Base-by-base conservation (phyloP, 2,113 vertebrate genomes). In the Solenodon paradoxus region DNA sequence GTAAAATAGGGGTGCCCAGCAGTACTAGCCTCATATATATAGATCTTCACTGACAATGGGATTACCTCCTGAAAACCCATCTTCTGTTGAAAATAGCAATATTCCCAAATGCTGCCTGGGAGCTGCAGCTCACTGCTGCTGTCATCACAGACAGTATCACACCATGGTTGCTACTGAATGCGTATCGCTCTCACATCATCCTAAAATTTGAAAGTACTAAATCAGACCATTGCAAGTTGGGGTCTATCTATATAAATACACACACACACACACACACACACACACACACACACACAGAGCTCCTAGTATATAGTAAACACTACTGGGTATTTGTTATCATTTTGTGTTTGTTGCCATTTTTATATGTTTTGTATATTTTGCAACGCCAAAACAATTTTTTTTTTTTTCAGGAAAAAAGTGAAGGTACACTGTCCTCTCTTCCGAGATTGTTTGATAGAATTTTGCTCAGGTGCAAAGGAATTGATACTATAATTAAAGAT, bases 401-500 rank as follows among this genome's bases (percentile, higher is more conserved):
- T 5, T 47, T 16, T 55, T 93, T 72, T 5, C 42, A 55, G 26
- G n/a, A 66, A 64, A 61, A 90, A 66, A 8, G 6, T 59, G 57
- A 78, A 72, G 42, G 22, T 49, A 20, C 19, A 24, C 38, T 13
- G 57, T 24, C 92, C 6, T 64, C 53, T 89, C 74, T 61, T 57
- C 71, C 85, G 79, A 22, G 13, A 59, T 82, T 78, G 45, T 68
- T 61, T 79, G 75, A 16, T 71, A 32, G 79, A 82, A 83, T 68
- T 94, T 69, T 83, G 72, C 72, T 75, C 32, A 78, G 74, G 47
- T 85, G 35, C 22, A 40, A 26, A 93, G 57, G n/a, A 68, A 38
- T 20, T 55, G 38, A 64, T 28, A 42, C 26, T 71, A 9, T 61
- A 51, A 35, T 83, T 55, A 38, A 90, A 84, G 40, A 49, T 59